Base-by-base conservation (phyloP, 2,113 vertebrate species). In the Pyrgilauda ruficollis region DNA sequence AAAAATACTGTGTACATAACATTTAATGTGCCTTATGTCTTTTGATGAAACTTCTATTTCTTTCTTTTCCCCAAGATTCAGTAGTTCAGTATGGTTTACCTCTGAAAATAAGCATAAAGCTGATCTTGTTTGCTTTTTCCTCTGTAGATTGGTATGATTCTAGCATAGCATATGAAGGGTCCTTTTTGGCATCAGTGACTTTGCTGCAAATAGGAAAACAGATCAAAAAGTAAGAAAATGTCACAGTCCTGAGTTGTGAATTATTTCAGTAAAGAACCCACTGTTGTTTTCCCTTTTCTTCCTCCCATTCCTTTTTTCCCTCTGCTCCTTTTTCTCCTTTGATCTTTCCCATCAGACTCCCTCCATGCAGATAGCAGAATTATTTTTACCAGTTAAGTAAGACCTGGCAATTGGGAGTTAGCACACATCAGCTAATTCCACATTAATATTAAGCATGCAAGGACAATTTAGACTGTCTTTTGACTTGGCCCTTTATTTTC, bases 191-290 rank as follows among this genome's bases (percentile, higher is more conserved):
- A 87, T 90, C 83, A 94, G 37, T 89, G 88, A 61, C 68, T 96
- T 95, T 96, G 68, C 83, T 93, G 88, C 85, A 93, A 84, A 68
- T 88, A 95, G 79, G 63, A 86, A 95, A 96, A 63, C 68, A 94
- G 85, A 90, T 89, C 52, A 93, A 86, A 95, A 96, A 96, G 85
- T 95, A 93, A 93, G 92, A 44, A 93, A 89, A 93, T 84, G 52
- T 81, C 85, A 90, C 18, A 37, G 15, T 89, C 73, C 72, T 86
- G 82, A 96, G 89, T 23, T 77, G 61, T 73, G 86, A 94, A 90
- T 87, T 78, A 78, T 78, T 90, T 75, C 56, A 79, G 58, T 78
- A 76, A 86, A 78, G 56, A 80, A 72, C 33, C 10, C 22, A 14
- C 31, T 84, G 56, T 50, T 93, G 20, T 21, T 84, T 89, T 77